Base-by-base conservation (phyloP, 2,797 vertebrate genomes). In the Bradypodion ventrale region DNA sequence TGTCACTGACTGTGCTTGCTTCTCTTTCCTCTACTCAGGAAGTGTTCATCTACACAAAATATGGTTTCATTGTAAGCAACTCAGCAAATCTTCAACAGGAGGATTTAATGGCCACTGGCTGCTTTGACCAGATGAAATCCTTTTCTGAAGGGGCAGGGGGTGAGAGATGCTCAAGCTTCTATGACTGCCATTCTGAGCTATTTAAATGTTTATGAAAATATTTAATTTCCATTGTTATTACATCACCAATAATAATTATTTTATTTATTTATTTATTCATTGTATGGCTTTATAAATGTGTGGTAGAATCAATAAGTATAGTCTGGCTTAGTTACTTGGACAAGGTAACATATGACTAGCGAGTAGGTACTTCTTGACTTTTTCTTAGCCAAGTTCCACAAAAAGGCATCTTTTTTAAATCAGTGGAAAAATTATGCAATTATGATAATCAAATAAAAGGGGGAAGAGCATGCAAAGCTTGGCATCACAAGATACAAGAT, bases 201-300 rank as follows among this genome's bases (percentile, higher is more conserved):
- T 85, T 93, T 89, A 91, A 89, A 86, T 88, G 80, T 46, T 83
- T 46, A 83, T 90, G n/a, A 66, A 90, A 90, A 88, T 85, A 37
- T 46, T 88, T 83, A 65, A 80, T 85, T 93, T 91, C 82, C 82
- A 79, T 83, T 86, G 78, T 87, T 87, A 83, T 83, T 92, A 82
- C 78, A 87, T 86, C 49, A 88, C 89, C 88, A 90, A n/a, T n/a
- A n/a, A n/a, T n/a, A n/a, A n/a, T n/a, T n/a, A n/a, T n/a, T n/a
- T n/a, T n/a, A n/a, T n/a, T n/a, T n/a, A n/a, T n/a, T n/a, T n/a
- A n/a, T n/a, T n/a, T n/a, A n/a, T n/a, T n/a, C n/a, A n/a, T n/a
- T n/a, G n/a, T n/a, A n/a, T n/a, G n/a, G n/a, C n/a, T n/a, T n/a
- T n/a, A n/a, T n/a, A n/a, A n/a, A n/a, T n/a, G n/a, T n/a, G n/a